These are phyloP conservation scores for Olivierus martensii DNA, from an alignment of 1,140 invertebrate genomes.

Conservation along the genomic window DNA sequence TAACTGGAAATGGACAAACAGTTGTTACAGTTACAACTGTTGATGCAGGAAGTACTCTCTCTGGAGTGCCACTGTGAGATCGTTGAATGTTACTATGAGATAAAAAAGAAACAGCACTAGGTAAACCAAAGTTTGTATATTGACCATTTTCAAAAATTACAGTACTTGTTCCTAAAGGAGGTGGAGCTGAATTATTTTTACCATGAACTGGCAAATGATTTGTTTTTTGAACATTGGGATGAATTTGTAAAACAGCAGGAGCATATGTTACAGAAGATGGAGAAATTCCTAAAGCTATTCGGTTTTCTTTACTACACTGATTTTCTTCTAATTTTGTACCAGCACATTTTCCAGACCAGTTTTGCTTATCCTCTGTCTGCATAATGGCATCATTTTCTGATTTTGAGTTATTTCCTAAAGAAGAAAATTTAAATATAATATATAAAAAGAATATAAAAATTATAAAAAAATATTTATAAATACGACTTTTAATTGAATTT, in stretches of 20 bases:
- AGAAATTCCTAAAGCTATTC: background rate
- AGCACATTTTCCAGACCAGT: no score
- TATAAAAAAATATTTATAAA: no score
- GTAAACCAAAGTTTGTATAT: slow-evolving; percentile 12
- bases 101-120: slow-evolving; percentile 17
- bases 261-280: slow-evolving; percentile 8
- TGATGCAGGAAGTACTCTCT: slow-evolving; percentile 4
- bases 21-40: slow-evolving; percentile 2
- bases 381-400: no score
- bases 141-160: slow-evolving; percentile 13
- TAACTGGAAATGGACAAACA: slow-evolving; percentile 12
- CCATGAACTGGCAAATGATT: slow-evolving; percentile 13
- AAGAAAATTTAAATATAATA: no score
- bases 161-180: slow-evolving; percentile 8
- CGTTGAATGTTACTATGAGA: background rate
- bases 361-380: no score
- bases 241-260: slow-evolving; percentile 4
- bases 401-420: no score
- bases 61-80: slow-evolving; percentile 10
- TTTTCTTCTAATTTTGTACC: no score
- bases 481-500: no score
- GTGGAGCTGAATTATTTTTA: slow-evolving; percentile 5
- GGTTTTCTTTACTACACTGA: no score
- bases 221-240: slow-evolving; percentile 5
- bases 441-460: no score